These are phyloP conservation scores for Dicranocentrus wangi DNA, from an alignment of 2,888 invertebrate genomes.

Conservation along the genomic window DNA sequence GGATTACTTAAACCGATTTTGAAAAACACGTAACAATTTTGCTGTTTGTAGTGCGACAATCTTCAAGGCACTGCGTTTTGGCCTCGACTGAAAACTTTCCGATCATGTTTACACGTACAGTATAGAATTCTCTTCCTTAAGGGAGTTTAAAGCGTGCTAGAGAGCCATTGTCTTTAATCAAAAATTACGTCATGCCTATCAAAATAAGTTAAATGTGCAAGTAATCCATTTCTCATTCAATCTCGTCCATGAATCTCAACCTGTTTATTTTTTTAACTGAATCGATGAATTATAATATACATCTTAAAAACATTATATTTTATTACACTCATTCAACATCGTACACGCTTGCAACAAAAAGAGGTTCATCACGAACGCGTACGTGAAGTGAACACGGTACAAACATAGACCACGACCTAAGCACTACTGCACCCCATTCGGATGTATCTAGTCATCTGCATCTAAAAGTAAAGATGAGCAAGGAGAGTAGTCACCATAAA, in stretches of 20 bases:
- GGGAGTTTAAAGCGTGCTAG: slow-evolving; percentile 38
- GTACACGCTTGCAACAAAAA: slow-evolving; percentile 26
- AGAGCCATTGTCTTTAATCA: slow-evolving; percentile 50
- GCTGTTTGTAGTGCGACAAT: no score
- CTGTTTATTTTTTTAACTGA: slow-evolving; percentile 39
- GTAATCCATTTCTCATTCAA: slow-evolving; percentile 50
- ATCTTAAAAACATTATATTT: slow-evolving; percentile 42
- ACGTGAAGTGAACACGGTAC: slow-evolving; percentile 24
- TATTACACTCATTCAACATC: slow-evolving; percentile 21
- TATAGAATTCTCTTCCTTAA: slow-evolving; percentile 4
- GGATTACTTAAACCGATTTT: no score
- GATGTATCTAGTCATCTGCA: not conserved
- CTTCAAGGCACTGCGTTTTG: no score
- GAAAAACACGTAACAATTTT: no score
- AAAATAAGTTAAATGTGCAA: slow-evolving; percentile 57
- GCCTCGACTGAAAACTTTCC: no score
- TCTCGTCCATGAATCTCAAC: slow-evolving; percentile 43
- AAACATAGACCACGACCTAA: slow-evolving; percentile 16
- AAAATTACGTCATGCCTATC: slow-evolving; percentile 56
- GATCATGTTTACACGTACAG: no score
- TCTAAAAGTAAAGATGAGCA: not conserved
- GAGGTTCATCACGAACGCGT: slow-evolving; percentile 36
- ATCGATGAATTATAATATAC: slow-evolving; percentile 53
- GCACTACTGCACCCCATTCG: slow-evolving; percentile 35
- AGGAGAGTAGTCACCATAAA: slow-evolving; percentile 48